Evolutionary conservation across 2,797 vertebrate genomes (phyloP), one percentile per base, ranked within the genome.

Genomic region (Distichodus sexfasciatus): DNA sequence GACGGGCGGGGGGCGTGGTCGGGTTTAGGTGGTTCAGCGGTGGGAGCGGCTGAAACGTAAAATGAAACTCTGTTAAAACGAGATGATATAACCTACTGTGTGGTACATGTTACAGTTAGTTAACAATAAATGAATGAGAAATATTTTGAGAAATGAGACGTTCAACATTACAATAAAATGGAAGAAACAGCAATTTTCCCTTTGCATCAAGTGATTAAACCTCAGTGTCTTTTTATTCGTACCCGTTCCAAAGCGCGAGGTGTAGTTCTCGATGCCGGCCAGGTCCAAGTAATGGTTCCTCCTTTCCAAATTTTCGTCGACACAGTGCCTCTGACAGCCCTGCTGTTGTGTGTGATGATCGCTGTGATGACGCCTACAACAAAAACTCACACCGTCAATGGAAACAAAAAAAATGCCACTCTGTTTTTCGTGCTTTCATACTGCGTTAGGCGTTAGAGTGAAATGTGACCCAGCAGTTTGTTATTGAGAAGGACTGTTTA

Each of bases 201-300:
- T n/a, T n/a, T n/a, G n/a, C n/a, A n/a, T n/a, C n/a, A n/a, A n/a
- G n/a, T 38, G n/a, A 19, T 29, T 14, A 2, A 40, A 43, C 33
- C 29, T 40, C 17, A 31, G 3, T 14, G 1, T 43, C 19, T 3
- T 2, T 43, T 41, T 6, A 46, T 14, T 17, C 91, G 87, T 87
- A 98, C 97, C 94, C 79, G 94, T 89, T 80, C 95, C 96, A 65
- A 98, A 97, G 86, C 95, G 95, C 48, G 96, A 98, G 0, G 96
- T 96, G 86, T 99, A 99, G 91, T 99, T 99, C 83, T 99, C 97
- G 61, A 98, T 98, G 81, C 97, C 97, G 4, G 97, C 97, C 81
- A 99, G 94, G 87, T 99, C 97, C 87, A 99, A 91, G 82, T 99
- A 99, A 93, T 99, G 97, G 94, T 98, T 99, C 92, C 97, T 94